Percentiles rank a stretch among this genome's conserved stretches.
Conservation (phyloP, 2,888 invertebrate species). For the Branchipolynoe longqiensis region DNA sequence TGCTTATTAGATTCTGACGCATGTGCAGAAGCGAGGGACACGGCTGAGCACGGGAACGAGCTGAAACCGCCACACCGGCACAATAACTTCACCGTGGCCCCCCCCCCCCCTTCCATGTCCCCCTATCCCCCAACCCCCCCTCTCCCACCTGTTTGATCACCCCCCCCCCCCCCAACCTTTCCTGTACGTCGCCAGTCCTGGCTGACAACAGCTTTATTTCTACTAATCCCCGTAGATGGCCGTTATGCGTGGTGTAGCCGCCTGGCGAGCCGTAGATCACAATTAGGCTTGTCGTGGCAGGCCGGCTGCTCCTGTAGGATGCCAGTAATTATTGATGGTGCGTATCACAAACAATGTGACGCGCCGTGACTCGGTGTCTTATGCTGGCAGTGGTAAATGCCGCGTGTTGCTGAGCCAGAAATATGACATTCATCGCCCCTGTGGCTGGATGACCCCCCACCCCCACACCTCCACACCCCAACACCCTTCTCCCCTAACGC, state of each 20-base stretch:
- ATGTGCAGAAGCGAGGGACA: not conserved
- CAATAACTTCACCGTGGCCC: too few relatives aligned
- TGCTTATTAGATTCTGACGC: not conserved
- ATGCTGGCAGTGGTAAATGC: not conserved
- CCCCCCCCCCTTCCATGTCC: not conserved
- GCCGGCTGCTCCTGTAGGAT: constrained; percentile 17
- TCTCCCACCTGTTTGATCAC: too few relatives aligned
- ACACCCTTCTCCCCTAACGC: not conserved
- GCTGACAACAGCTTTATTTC: constrained; percentile 53
- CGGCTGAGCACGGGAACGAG: too few relatives aligned
- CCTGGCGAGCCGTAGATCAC: constrained; percentile 5
- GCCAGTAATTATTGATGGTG: constrained; percentile 47
- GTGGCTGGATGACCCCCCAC: too few relatives aligned
- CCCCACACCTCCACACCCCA: not conserved
- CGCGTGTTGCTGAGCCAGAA: not conserved
- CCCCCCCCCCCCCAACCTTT: not conserved
- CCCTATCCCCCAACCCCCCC: not conserved
- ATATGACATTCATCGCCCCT: too few relatives aligned
- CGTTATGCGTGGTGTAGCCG: constrained; percentile 29
- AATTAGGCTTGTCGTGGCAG: constrained; percentile 32
- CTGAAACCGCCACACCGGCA: too few relatives aligned
- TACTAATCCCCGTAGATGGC: constrained; percentile 34
- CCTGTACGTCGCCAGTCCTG: constrained; percentile 4
- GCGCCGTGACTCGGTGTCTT: constrained; percentile 31
- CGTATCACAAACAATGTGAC: not conserved